Evolutionary conservation across 2,113 vertebrate species (phyloP), one percentile per base, ranked within the genome.

Genomic region (Silurus asotus): DNA sequence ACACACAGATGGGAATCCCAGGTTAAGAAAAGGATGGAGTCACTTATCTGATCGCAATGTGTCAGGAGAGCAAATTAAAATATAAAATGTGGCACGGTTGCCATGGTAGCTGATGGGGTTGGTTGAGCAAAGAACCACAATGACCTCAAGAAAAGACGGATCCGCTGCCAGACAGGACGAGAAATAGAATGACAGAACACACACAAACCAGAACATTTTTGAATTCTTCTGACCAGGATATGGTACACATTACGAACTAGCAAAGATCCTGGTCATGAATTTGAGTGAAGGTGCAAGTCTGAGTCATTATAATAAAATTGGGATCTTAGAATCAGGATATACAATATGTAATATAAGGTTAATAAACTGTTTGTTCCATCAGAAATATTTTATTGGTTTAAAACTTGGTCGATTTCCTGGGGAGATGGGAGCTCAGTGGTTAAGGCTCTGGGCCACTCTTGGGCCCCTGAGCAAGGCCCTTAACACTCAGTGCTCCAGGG

Each of bases 91-190:
- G 15, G 86, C 28, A 49, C 88, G 85, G 92, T 93, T 94, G 91
- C 93, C 87, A 70, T 93, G 93, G 91, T 90, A 93, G 92, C 89
- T 5, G 82, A 81, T 83, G 72, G 80, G 83, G 85, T 84, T 88
- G 92, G 88, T 87, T 72, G 59, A 90, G 87, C 74, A 78, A 87
- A 67, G 81, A 74, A 49, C 59, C 81, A 75, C 84, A 81, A 6
- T 86, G 85, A 84, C 88, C 88, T 65, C 65, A 37, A 37, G 72
- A 67, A 58, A 15, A 17, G 59, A 65, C 28, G 58, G 10, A 87
- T 25, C 58, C 19, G 67, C 75, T 56, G 75, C 53, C 20, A 67
- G 61, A 70, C 51, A 37, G 13, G 74, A 37, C 58, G 0, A 15
- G 82, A 13, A 81, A 51, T 8, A 70, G 80, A 82, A n/a, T 48